Evolutionary conservation across 2,888 invertebrate species (phyloP).

Genomic region (Hyppa rectilinea): DNA sequence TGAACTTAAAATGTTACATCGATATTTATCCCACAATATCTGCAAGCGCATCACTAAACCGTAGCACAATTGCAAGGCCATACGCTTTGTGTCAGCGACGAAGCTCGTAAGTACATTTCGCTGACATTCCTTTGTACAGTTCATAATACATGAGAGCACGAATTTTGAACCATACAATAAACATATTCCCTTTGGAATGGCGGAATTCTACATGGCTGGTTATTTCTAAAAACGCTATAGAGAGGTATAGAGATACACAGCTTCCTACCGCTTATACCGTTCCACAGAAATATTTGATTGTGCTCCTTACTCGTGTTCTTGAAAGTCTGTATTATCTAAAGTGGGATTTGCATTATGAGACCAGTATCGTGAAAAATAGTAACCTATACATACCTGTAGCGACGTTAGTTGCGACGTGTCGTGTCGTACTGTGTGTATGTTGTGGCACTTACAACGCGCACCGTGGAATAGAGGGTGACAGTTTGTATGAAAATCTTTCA

Average conservation of each 20-base stretch:
- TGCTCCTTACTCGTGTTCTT: background rate
- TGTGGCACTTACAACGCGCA: too few relatives aligned
- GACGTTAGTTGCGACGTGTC: too few relatives aligned
- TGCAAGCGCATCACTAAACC: constrained; percentile 64
- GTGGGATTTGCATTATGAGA: too few relatives aligned
- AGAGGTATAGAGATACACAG: background rate
- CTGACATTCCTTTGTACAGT: constrained; percentile 70
- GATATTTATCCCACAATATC: constrained; percentile 21
- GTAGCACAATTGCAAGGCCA: constrained; percentile 74
- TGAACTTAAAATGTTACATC: constrained; percentile 5
- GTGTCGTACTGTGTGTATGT: too few relatives aligned
- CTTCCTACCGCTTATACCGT: background rate
- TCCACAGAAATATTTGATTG: background rate
- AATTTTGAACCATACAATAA: constrained; percentile 32
- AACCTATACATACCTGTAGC: too few relatives aligned
- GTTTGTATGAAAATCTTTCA: too few relatives aligned
- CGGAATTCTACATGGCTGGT: constrained; percentile 5
- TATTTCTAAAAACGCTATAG: background rate
- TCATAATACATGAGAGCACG: constrained; percentile 58
- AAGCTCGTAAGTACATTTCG: constrained; percentile 66
- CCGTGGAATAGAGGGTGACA: too few relatives aligned
- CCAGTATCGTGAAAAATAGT: too few relatives aligned
- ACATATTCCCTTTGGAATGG: constrained; percentile 2
- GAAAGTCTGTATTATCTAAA: too few relatives aligned
- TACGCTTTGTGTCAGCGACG: constrained; percentile 71